Evolutionary conservation across 53 echinoderm and acorn worm species (phyloP), one percentile per base, ranked within the genome.

Genomic region (Stichopus horrens): DNA sequence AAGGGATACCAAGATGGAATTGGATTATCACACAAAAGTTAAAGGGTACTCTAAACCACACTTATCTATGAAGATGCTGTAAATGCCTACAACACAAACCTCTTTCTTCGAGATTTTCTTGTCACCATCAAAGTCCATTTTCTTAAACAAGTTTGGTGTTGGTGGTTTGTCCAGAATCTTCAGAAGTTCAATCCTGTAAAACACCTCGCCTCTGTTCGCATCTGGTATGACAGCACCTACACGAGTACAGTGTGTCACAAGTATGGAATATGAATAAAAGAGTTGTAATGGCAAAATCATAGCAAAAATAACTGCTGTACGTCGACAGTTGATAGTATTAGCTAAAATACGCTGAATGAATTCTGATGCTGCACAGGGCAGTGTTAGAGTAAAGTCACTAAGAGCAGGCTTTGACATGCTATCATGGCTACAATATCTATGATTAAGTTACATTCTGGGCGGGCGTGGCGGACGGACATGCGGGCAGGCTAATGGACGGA

Each of bases 71-170:
- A 37, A 37, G 11, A 59, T 59, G 59, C 59, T 59, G 59, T 59
- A 9, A 9, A 59, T 9, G 59, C 59, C 59, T 71, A 18, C 6
- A 77, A 19, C 6, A 89, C 89, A 76, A 84, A 93, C 93, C 93
- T 93, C 93, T 79, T 88, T 75, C 86, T 91, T 93, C 16, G 91
- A 76, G 57, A 93, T 90, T 74, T 93, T 54, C 37, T 91, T 77
- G 67, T 93, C 86, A 9, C 77, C 86, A 79, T 93, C 89, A 74
- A 78, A 86, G 83, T 93, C 93, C 86, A 93, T 90, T 58, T 91
- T 74, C 86, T 93, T 93, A 74, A 93, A 93, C 23, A 93, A 84
- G 60, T 93, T 93, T 73, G 68, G 74, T 16, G 63, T 8, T 7
- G 92, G 92, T n/a, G 88, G 90, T 13, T 22, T 59, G 55, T 91